Conservation (phyloP, 30 jellyfish, hydroid and myxozoan genomes). For the Sanderia malayensis region DNA sequence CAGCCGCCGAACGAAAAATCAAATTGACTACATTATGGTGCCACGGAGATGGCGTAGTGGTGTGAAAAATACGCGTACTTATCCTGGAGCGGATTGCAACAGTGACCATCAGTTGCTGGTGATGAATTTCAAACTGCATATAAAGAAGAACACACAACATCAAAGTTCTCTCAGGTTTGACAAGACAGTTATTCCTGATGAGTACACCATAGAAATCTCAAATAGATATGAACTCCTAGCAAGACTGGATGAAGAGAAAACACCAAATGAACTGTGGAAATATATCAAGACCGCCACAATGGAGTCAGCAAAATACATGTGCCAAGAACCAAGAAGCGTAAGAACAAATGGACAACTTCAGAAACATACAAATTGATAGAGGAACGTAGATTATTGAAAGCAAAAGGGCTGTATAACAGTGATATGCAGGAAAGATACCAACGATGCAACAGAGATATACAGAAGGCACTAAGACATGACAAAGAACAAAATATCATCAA, state of each 20-base stretch:
- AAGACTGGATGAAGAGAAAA: conserved; percentile 16
- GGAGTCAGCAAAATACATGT: conserved; percentile 21
- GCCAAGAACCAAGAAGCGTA: conserved; percentile 10
- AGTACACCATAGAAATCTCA: background rate
- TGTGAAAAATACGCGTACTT: conserved; percentile 12
- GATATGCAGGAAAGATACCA: conserved; percentile 6
- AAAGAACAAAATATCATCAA: conserved; percentile 8
- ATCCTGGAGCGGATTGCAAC: conserved; percentile 43
- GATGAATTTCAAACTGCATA: background rate
- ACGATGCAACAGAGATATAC: conserved; percentile 23
- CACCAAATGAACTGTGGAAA: conserved; percentile 39
- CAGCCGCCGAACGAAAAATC: conserved; percentile 24
- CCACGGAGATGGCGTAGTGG: conserved; percentile 12
- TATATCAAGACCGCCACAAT: conserved; percentile 15
- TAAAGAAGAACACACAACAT: conserved; percentile 9
- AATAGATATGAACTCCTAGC: conserved; percentile 22
- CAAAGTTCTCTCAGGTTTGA: conserved; percentile 13
- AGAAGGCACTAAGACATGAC: conserved; percentile 23
- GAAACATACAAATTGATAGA: conserved; percentile 16
- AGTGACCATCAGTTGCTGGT: conserved; percentile 39
- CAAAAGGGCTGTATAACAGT: background rate
- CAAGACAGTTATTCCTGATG: background rate
- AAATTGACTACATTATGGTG: conserved; percentile 22
- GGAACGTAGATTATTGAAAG: conserved; percentile 3
- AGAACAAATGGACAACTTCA: conserved; percentile 1